Base-by-base conservation (phyloP, 1,140 invertebrate genomes). In the Trichoplusia ni region DNA sequence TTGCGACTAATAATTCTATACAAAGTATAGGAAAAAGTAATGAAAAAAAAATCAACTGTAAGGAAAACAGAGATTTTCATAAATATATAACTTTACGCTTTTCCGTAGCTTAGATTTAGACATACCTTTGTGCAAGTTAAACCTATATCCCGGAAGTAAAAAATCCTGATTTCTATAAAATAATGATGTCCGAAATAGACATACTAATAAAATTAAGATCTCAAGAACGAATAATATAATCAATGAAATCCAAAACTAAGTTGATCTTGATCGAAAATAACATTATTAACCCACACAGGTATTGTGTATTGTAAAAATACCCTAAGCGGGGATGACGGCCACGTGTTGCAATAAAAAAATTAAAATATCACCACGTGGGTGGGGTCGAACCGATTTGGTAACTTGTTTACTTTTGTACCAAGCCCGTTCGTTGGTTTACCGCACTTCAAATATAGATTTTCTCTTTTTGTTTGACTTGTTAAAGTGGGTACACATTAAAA, bases 241-340 rank as follows among this genome's bases (percentile, higher is more conserved):
- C 9, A 19, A 38, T 33, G 21, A 40, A n/a, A 27, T 25, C 25
- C n/a, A 25, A 51, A 33, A 33, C 47, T 33, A 51, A 16, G 1
- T 13, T 19, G 19, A 25, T 25, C 4, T 46, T 5, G 6, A 13
- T 21, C 23, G 38, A 47, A 38, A 21, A 27, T 65, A 65, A 58
- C 37, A 23, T 23, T 21, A 27, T 27, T n/a, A 44, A 47, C 67
- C 71, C 68, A 65, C 72, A 53, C 54, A 14, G 25, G 27, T 47
- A 33, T 51, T 54, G 38, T 33, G 37, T 66, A 64, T n/a, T 31
- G 46, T 63, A 64, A 71, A 75, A 75, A 69, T 75, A 75, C 53
- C 47, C 72, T 68, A 69, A 65, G 72, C 66, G 69, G 72, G 71
- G 68, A 59, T 67, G 60, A 29, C 40, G 51, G 21, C 23, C 53